Evolutionary conservation across 2,113 vertebrate genomes (phyloP).

Genomic region (Aphelocoma coerulescens): DNA sequence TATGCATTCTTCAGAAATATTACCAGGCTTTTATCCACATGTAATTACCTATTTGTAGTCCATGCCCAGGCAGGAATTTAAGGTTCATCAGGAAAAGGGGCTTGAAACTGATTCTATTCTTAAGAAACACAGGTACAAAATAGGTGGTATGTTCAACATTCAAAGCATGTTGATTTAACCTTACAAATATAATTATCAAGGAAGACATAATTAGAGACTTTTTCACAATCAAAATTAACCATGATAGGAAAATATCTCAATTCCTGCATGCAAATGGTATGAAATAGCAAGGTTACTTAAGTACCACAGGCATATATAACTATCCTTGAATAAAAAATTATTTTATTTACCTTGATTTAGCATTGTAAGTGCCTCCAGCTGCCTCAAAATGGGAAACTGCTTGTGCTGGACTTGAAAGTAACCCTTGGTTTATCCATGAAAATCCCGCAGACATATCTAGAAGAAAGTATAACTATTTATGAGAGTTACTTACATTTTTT

Average conservation of each 20-base stretch:
- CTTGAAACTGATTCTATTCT: background rate
- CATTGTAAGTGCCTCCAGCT: slow-evolving; percentile 43
- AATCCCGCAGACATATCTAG: slow-evolving; percentile 80
- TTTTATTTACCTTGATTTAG: slow-evolving; percentile 72
- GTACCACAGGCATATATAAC: background rate
- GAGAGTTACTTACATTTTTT: background rate
- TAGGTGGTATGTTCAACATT: background rate
- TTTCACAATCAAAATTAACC: background rate
- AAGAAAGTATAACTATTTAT: background rate
- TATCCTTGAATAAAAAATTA: background rate
- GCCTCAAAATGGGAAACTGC: slow-evolving; percentile 54
- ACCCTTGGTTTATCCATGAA: slow-evolving; percentile 75
- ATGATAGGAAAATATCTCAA: background rate
- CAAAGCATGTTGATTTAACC: background rate
- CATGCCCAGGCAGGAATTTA: background rate
- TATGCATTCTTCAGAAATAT: background rate
- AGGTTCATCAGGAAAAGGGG: background rate
- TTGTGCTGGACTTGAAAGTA: slow-evolving; percentile 70
- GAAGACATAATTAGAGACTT: background rate
- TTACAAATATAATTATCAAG: background rate
- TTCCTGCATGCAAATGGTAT: background rate
- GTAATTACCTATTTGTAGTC: background rate
- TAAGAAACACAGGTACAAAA: background rate
- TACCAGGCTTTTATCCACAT: background rate
- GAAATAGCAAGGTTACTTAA: background rate